Conservation (phyloP, 2,113 vertebrate genomes). For the Melanerpes aurifrons region DNA sequence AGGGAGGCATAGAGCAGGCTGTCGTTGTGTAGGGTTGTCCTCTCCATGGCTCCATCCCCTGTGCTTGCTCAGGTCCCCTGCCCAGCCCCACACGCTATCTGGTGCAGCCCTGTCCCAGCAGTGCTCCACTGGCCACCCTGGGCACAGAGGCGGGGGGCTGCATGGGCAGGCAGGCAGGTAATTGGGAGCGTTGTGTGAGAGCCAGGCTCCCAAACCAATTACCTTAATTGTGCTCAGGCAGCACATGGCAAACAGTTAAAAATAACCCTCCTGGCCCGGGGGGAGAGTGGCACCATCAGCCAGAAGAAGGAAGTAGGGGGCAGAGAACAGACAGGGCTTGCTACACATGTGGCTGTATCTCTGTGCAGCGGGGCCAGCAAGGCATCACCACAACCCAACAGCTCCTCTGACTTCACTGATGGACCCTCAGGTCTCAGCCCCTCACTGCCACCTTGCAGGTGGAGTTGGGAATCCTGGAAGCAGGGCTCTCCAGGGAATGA, state of each 20-base stretch:
- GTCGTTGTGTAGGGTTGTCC: conserved; percentile 71
- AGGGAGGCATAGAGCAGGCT: conserved; percentile 74
- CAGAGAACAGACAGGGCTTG: not conserved
- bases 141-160: conserved; percentile 41
- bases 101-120: conserved; percentile 46
- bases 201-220: conserved; percentile 75
- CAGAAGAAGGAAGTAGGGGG: not conserved
- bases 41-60: conserved; percentile 75
- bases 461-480: conserved; percentile 8
- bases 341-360: not conserved
- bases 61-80: not conserved
- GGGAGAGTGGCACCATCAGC: conserved; percentile 43
- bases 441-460: not conserved
- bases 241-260: conserved; percentile 72
- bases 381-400: not conserved
- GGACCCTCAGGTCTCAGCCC: not conserved
- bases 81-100: not conserved
- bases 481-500: rapidly evolving
- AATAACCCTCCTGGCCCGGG: conserved; percentile 64
- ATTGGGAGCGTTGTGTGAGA: conserved; percentile 62
- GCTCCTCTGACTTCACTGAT: not conserved
- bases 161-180: conserved; percentile 40
- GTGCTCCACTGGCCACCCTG: not conserved
- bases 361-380: rapidly evolving
- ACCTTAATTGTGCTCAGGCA: conserved; percentile 71